Percentiles rank a stretch among this genome's conserved stretches.
phyloP scores from a whole-genome alignment of 2,113 vertebrate genomes.

The Ictalurus furcatus region DNA sequence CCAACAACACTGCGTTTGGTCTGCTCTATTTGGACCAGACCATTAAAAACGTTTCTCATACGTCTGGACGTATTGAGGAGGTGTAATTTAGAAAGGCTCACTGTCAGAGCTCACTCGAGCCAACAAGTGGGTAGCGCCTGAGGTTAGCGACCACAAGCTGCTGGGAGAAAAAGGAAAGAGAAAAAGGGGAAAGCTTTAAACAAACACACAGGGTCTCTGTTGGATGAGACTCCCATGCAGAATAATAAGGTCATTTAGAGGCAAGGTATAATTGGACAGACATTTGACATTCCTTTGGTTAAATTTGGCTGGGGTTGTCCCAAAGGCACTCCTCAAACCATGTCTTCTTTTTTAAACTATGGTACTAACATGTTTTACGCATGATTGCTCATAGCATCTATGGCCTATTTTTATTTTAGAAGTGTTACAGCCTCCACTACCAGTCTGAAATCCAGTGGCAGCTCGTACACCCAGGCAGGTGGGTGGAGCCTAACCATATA shows the following conservation, averaged over 20 bases:
- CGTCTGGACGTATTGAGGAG: constrained; percentile 64
- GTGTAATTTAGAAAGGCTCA: constrained; percentile 71
- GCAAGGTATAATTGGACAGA: constrained; percentile 65
- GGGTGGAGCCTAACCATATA: background rate
- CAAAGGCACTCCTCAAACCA: constrained; percentile 34
- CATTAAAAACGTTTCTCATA: constrained; percentile 67
- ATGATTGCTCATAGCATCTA: background rate
- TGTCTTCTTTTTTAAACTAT: background rate
- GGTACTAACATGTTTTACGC: background rate
- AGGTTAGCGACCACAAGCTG: constrained; percentile 63
- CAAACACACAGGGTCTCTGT: constrained; percentile 64
- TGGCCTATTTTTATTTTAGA: background rate
- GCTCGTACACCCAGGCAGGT: background rate
- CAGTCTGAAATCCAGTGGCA: background rate
- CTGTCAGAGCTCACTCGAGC: constrained; percentile 62
- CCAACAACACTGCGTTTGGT: constrained; percentile 48
- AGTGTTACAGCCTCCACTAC: background rate
- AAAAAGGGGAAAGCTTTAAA: constrained; percentile 57
- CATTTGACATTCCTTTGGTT: constrained; percentile 57
- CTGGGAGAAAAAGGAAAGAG: constrained; percentile 59
- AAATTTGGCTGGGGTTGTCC: constrained; percentile 42
- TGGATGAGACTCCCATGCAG: constrained; percentile 57
- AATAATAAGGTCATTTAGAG: constrained; percentile 72
- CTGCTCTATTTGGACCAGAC: constrained; percentile 64
- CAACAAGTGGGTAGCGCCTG: constrained; percentile 66